Conservation (phyloP, 2,113 vertebrate genomes). For the Equus przewalskii region DNA sequence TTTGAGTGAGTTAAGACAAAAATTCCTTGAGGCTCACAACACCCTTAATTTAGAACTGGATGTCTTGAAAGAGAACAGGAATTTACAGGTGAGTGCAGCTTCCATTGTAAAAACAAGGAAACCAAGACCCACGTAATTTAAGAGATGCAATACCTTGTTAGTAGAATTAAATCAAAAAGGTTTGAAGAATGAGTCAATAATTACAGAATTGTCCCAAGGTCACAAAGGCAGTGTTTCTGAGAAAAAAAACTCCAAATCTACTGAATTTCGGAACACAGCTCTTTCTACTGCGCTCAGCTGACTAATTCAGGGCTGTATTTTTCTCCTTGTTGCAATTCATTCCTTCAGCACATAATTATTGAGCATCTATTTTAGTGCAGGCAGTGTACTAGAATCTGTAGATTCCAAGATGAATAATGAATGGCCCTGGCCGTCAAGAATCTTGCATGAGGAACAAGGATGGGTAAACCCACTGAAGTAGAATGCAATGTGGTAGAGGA, state of each 20-base stretch:
- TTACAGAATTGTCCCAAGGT: background rate
- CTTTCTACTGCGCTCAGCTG: background rate
- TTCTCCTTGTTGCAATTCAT: background rate
- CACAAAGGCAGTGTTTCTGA: background rate
- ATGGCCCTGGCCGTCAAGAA: background rate
- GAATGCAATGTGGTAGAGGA: background rate
- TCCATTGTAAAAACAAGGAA: background rate
- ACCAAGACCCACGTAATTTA: background rate
- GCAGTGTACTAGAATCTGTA: background rate
- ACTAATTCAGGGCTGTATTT: background rate
- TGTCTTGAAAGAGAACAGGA: background rate
- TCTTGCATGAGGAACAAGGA: background rate
- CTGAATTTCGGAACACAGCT: background rate
- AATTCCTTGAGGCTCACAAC: constrained; percentile 28
- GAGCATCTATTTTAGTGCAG: background rate
- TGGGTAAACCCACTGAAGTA: fast-evolving
- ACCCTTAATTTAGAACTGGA: background rate
- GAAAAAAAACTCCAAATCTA: background rate
- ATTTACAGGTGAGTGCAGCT: background rate
- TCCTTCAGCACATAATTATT: background rate
- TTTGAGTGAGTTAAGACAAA: constrained; percentile 45
- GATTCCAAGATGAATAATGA: background rate
- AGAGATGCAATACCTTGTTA: background rate
- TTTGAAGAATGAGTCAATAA: background rate
- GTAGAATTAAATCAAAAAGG: background rate